These are phyloP conservation scores for Orthosia gracilis DNA, from an alignment of 2,888 invertebrate genomes.

Conservation along the genomic window DNA sequence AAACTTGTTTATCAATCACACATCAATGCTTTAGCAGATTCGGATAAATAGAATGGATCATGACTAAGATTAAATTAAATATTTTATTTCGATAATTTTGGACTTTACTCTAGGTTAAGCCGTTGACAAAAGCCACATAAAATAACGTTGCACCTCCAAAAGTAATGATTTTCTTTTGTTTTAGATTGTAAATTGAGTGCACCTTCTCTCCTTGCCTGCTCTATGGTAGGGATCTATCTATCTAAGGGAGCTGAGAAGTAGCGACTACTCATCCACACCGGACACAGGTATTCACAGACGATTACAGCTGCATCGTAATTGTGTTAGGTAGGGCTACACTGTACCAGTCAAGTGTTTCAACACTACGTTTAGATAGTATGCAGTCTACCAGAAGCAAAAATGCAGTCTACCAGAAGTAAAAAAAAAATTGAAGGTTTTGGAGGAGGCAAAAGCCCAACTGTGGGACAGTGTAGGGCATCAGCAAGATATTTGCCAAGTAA, in stretches of 20 bases:
- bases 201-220: constrained; percentile 10
- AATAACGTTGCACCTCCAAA: too few species aligned
- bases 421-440: neutral
- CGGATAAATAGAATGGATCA: too few species aligned
- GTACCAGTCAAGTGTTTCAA: constrained; percentile 4
- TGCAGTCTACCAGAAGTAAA: neutral
- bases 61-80: too few species aligned
- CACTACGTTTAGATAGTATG: neutral
- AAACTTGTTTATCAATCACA: too few species aligned
- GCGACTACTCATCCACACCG: constrained; percentile 48
- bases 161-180: neutral
- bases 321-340: constrained; percentile 17
- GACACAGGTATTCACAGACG: constrained; percentile 55
- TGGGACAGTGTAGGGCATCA: neutral
- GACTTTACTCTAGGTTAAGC: too few species aligned
- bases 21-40: too few species aligned
- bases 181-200: neutral
- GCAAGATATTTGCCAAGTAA: neutral
- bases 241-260: constrained; percentile 42
- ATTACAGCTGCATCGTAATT: constrained; percentile 53
- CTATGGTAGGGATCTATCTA: too few species aligned
- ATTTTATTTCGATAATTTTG: too few species aligned
- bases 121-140: too few species aligned
- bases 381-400: too few species aligned
- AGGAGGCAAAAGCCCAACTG: too few species aligned